Base-by-base conservation (phyloP, 2,113 vertebrate genomes). In the Cyphomyrus discorhynchus region DNA sequence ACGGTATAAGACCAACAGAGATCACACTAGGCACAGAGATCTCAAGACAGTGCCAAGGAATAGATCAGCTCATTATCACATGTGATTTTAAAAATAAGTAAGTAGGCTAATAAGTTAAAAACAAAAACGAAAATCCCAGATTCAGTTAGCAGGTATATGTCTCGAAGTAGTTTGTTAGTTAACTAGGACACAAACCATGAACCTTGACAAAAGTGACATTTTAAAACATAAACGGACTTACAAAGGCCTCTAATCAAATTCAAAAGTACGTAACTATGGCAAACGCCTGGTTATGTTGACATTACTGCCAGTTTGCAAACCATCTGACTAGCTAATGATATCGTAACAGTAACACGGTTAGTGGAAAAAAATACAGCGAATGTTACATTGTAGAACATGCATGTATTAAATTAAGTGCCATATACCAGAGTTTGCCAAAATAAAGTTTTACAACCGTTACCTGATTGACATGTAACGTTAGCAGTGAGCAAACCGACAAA, bases 1-100 rank as follows among this genome's bases (percentile, higher is more conserved):
- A 58, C n/a, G 77, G 24, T 53, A 88, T 24, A 95, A 92, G 92
- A 86, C 91, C 84, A 93, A 90, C 2, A 42, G 24, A 10, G 24
- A 47, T 3, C 39, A 10, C 45, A 5, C 82, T 24, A 39, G 9
- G 39, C 82, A 46, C 82, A n/a, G n/a, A n/a, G 17, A 84, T 47
- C 82, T 46, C 35, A 9, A 82, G 15, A 46, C 42, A 45, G 27
- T 17, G 31, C 31, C n/a, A 31, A 66, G 62, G 3, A 70, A 31
- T 11, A 70, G 62, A 66, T 31, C 62, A 27, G n/a, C 3, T 31
- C 62, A 31, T 66, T 11, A 66, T 66, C 62, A 66, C 56, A n/a
- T 3, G 8, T 11, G n/a, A 66, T 27, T 66, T 66, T n/a, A 66
- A 66, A 27, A 66, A 10, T 66, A 10, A 66, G 24, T 62, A 62